Conservation (phyloP, 2,888 invertebrate genomes). For the Mesorhabditis sp. region DNA sequence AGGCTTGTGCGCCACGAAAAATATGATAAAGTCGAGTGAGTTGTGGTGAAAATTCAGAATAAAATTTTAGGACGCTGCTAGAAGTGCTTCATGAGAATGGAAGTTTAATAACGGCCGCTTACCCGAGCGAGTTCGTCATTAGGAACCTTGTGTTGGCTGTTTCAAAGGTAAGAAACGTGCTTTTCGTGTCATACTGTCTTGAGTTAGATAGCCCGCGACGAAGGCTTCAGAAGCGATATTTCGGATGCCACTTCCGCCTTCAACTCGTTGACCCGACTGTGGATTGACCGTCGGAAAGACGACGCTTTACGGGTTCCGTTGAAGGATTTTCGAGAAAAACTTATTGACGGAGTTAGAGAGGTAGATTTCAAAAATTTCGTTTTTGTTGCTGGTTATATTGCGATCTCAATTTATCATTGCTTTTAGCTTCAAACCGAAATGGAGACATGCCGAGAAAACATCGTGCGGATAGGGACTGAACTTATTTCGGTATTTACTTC, state of each 20-base stretch:
- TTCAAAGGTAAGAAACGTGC: slow-evolving; percentile 23
- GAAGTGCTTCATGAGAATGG: slow-evolving; percentile 26
- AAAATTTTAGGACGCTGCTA: slow-evolving; percentile 24
- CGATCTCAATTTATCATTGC: slow-evolving; percentile 4
- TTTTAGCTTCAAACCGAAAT: slow-evolving; percentile 37
- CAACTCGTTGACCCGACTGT: slow-evolving; percentile 43
- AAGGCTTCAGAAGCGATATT: not conserved
- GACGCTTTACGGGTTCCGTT: slow-evolving; percentile 20
- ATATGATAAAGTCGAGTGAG: slow-evolving; percentile 31
- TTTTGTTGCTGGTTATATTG: not conserved
- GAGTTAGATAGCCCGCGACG: not conserved
- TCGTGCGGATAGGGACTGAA: slow-evolving; percentile 8
- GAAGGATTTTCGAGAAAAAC: slow-evolving; percentile 33
- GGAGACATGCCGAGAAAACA: slow-evolving; percentile 32
- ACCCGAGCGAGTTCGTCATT: slow-evolving; percentile 38
- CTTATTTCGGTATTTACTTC: too few species aligned
- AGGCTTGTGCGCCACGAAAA: slow-evolving; percentile 29
- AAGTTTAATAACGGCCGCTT: slow-evolving; percentile 19
- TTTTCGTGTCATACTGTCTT: not conserved
- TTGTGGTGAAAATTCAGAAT: slow-evolving; percentile 10
- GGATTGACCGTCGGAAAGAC: slow-evolving; percentile 26
- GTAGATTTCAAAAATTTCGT: slow-evolving; percentile 12
- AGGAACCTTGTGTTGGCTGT: slow-evolving; percentile 39
- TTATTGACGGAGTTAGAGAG: slow-evolving; percentile 30
- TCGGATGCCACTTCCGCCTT: slow-evolving; percentile 20